Percentiles rank a stretch among this genome's conserved stretches.
Evolutionary conservation across 2,113 vertebrate genomes (phyloP).

Genomic region (Xenopus borealis): DNA sequence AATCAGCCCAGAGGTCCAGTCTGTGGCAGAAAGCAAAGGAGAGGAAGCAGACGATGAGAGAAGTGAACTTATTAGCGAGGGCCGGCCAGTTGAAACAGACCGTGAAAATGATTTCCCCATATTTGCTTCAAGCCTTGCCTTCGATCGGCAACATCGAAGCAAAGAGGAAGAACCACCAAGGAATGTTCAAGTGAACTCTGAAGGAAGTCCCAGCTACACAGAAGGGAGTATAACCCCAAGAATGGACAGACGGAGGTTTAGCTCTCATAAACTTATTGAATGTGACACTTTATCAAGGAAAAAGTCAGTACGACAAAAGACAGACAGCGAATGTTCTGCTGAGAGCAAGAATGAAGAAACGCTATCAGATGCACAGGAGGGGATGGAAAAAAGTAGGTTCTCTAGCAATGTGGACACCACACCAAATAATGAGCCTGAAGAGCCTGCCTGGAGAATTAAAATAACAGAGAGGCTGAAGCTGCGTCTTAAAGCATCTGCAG

Average conservation of each 20-base stretch:
- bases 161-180: conserved; percentile 47
- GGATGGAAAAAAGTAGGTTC: conserved; percentile 81
- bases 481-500: conserved; percentile 77
- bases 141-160: conserved; percentile 53
- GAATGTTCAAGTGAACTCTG: conserved; percentile 61
- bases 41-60: conserved; percentile 92
- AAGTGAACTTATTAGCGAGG: conserved; percentile 90
- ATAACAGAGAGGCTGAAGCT: conserved; percentile 87
- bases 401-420: conserved; percentile 77
- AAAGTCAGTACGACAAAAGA: conserved; percentile 80
- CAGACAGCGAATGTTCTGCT: conserved; percentile 77
- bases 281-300: conserved; percentile 81
- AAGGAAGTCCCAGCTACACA: conserved; percentile 62
- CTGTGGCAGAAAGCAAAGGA: conserved; percentile 81
- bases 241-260: conserved; percentile 74
- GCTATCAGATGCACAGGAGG: conserved; percentile 76
- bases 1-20: conserved; percentile 83
- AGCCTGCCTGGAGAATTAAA: conserved; percentile 82
- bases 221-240: conserved; percentile 70
- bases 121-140: conserved; percentile 61
- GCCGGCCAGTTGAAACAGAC: conserved; percentile 86
- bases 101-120: conserved; percentile 88
- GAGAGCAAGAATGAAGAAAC: conserved; percentile 68
- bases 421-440: conserved; percentile 74
- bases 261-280: conserved; percentile 84